Evolutionary conservation across 2,113 vertebrate genomes (phyloP), one percentile per base, ranked within the genome.

Genomic region (Oryzias celebensis): DNA sequence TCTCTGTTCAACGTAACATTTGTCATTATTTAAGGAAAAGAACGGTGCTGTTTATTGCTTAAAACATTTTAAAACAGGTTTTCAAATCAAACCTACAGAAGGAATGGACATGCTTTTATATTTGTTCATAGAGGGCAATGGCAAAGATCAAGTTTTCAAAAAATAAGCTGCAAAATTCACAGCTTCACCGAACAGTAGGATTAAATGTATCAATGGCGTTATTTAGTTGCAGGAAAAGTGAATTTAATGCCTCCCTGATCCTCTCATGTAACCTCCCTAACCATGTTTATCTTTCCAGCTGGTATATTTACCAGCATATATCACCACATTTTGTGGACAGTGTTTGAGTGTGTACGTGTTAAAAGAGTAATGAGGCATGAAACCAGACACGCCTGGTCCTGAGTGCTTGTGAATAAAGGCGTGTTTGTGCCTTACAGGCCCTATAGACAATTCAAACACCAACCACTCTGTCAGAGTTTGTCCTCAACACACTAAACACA

Each of bases 291-390:
- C 20, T 66, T 61, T 62, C 69, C 44, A 23, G 61, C 53, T 58
- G 2, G 20, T 59, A 24, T 44, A 24, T 65, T 49, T 56, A 2
- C n/a, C 52, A 66, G 20, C 47, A 47, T 67, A 46, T 73, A 45
- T 45, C 26, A 58, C 61, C 2, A 46, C 55, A 70, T 31, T 46
- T 48, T 65, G 52, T 62, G 12, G 16, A 44, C 47, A 15, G 45
- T 55, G 55, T 24, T 23, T 60, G 23, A 36, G 36, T 62, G 68
- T 73, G 62, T 36, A 24, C 57, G 22, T 52, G 31, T 64, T 49
- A 20, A 42, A 55, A 17, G 23, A 23, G 26, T 81, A 82, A 81
- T 84, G 74, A 77, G 52, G 52, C 64, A 51, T 77, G 58, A 67
- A 75, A 69, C 69, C 62, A 42, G 64, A 72, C 71, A 64, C 8